These are phyloP conservation scores for Meandrina meandrites DNA, from an alignment of 92 coral and sea anemone genomes.

Conservation along the genomic window DNA sequence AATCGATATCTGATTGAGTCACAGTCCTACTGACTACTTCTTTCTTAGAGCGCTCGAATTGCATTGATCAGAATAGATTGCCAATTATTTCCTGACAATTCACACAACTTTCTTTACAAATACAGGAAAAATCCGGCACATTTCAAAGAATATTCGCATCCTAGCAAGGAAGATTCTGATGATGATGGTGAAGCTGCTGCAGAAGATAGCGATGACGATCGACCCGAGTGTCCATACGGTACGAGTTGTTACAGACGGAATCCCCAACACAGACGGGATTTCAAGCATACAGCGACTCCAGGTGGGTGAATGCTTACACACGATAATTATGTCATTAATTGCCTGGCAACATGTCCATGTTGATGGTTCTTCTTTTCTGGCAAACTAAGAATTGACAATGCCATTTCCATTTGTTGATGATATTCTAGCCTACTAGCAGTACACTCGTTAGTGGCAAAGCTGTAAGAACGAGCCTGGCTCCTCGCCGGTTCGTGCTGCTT, in stretches of 20 bases:
- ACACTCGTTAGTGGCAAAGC: too few species aligned
- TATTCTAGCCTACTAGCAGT: too few species aligned
- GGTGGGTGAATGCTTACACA: slow-evolving; percentile 29
- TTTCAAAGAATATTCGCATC: slow-evolving; percentile 84
- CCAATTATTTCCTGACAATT: background rate
- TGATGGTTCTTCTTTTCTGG: too few species aligned
- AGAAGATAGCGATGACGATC: slow-evolving; percentile 47
- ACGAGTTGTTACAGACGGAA: slow-evolving; percentile 80
- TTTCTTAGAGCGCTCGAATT: background rate
- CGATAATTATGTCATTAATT: too few species aligned
- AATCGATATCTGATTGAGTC: too few species aligned
- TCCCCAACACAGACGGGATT: slow-evolving; percentile 80
- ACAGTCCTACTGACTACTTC: background rate
- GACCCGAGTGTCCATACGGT: slow-evolving; percentile 89
- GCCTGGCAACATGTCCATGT: too few species aligned
- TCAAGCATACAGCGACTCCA: slow-evolving; percentile 59
- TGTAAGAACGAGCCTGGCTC: too few species aligned
- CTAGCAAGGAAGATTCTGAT: slow-evolving; percentile 36
- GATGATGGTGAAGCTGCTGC: slow-evolving; percentile 20
- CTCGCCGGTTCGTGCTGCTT: too few species aligned
- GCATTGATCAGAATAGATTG: background rate
- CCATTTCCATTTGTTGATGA: too few species aligned
- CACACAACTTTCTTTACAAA: background rate
- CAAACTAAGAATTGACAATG: too few species aligned
- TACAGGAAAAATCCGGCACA: slow-evolving; percentile 84